Percentiles rank a stretch among this genome's conserved stretches.
phyloP scores from a whole-genome alignment of 2,797 vertebrate species.

The Gymnothorax reevesii region DNA sequence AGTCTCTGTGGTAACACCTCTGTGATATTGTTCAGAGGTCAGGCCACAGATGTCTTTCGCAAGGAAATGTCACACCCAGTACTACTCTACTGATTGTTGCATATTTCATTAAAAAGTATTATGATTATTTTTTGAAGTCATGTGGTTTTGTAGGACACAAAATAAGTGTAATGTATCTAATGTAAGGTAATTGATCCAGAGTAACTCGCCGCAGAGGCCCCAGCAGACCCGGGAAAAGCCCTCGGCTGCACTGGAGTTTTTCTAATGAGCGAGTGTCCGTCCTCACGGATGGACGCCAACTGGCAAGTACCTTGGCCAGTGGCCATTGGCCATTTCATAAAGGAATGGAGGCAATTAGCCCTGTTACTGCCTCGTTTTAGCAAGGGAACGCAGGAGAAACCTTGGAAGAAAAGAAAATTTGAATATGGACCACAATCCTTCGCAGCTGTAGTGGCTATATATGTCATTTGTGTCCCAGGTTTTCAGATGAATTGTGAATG shows the following conservation, averaged over 20 bases:
- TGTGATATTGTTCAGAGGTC: background rate
- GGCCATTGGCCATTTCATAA: too few species aligned
- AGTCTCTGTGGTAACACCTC: background rate
- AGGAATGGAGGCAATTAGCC: too few species aligned
- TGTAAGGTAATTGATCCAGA: background rate
- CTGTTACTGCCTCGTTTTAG: too few species aligned
- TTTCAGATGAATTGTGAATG: too few species aligned
- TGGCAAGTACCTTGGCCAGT: too few species aligned
- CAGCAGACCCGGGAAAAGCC: background rate
- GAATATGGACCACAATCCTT: too few species aligned
- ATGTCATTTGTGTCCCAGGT: too few species aligned
- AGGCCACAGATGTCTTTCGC: background rate
- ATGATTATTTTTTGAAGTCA: background rate
- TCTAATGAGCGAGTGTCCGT: too few species aligned
- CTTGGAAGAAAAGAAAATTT: too few species aligned
- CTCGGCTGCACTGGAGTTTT: background rate
- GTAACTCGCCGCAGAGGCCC: background rate
- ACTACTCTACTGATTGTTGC: background rate
- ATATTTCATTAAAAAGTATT: background rate
- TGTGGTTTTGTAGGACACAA: background rate
- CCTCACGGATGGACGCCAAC: too few species aligned
- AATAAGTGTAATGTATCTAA: background rate
- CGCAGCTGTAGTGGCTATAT: too few species aligned
- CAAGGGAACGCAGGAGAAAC: too few species aligned
- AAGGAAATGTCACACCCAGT: background rate